Base-by-base conservation (phyloP, 2,888 invertebrate genomes). In the Sphaerophoria taeniata region DNA sequence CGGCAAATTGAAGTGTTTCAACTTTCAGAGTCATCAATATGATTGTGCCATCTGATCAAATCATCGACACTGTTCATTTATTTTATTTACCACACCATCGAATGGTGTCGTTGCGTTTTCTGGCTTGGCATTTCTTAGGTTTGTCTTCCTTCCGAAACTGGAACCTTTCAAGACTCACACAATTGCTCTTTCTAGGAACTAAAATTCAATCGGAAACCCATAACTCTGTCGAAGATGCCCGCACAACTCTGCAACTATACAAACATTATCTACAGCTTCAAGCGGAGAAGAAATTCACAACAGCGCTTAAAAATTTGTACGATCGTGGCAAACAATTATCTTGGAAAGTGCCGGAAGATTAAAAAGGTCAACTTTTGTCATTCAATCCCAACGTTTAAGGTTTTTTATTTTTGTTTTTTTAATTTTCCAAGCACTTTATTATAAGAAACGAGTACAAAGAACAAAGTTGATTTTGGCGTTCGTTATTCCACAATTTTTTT, bases 91-190 rank as follows among this genome's bases (percentile, higher is more conserved):
- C 97, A 3, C 95, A 96, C 91, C 96, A 97, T 90, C 93, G 97
- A 79, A 96, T 97, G 96, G 95, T 98, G 6, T 97, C 97, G 0
- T 93, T 98, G 53, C 93, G 96, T 87, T 98, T 97, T 91, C 93
- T 98, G 73, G 97, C 97, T 0, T 97, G 97, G 97, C 96, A 97
- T 92, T 97, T 97, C 90, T 93, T 97, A 88, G 96, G 97, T 94
- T 7, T 39, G 63, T 65, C 16, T n/a, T n/a, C n/a, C n/a, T n/a
- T n/a, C n/a, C n/a, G 24, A 14, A 16, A 11, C 6, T 0, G 34
- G 12, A 16, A 33, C n/a, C n/a, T 55, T 7, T n/a, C 34, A 16
- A 11, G n/a, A 9, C 9, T n/a, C 14, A 45, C 36, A 43, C 6
- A 12, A 47, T 33, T 67, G 16, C 3, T 9, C 51, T 51, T 45